Evolutionary conservation across 1,140 invertebrate species (phyloP).

Genomic region (Ericerus pela): DNA sequence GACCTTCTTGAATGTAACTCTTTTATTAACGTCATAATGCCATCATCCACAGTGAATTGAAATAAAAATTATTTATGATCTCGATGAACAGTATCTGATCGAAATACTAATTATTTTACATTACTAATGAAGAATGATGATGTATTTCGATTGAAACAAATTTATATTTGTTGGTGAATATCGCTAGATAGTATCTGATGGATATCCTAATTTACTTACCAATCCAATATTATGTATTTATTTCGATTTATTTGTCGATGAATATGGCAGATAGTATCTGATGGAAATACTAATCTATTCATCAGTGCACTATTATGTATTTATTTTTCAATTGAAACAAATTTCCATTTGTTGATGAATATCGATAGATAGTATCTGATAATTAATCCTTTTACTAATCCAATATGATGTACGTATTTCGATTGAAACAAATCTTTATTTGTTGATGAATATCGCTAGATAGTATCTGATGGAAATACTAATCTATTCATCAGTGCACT

Average conservation of each 20-base stretch:
- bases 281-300: no score
- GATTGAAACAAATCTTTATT: background rate
- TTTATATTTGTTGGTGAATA: background rate
- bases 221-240: no score
- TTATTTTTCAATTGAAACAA: background rate
- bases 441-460: slow-evolving; percentile 1
- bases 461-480: slow-evolving; percentile 2
- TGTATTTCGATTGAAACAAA: background rate
- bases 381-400: background rate
- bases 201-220: no score
- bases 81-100: no score
- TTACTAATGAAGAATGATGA: background rate
- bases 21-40: no score
- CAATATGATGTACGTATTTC: background rate
- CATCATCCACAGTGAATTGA: no score
- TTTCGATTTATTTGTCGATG: no score
- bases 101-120: background rate
- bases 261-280: no score
- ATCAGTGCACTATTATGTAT: no score
- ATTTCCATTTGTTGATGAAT: background rate
- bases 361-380: background rate
- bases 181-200: slow-evolving; percentile 9
- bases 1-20: background rate
- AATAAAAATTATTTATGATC: no score
- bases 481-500: background rate